These are phyloP conservation scores for Elgonia sp. DNA, from an alignment of 2,888 invertebrate species.

Conservation along the genomic window DNA sequence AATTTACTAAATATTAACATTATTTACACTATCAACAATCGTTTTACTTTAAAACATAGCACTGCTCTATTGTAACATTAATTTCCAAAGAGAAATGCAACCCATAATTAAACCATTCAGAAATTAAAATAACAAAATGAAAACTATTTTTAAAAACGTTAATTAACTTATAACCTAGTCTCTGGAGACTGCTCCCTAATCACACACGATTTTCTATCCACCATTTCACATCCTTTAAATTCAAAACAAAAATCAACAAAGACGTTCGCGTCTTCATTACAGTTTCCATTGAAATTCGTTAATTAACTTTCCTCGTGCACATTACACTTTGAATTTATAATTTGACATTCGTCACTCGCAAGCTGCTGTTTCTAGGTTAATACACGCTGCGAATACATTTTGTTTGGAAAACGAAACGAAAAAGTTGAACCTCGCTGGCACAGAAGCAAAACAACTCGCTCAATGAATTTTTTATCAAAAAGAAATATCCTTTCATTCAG, in stretches of 20 bases:
- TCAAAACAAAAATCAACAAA: background rate
- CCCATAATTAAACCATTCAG: no score
- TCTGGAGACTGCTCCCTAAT: no score
- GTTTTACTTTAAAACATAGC: no score
- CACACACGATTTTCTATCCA: background rate
- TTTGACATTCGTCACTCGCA: constrained; percentile 11
- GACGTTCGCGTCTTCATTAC: background rate
- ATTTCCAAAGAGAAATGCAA: no score
- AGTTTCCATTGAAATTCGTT: constrained; percentile 18
- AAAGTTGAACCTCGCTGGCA: background rate
- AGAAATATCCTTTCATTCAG: background rate
- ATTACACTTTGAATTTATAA: constrained; percentile 33
- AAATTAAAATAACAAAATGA: no score
- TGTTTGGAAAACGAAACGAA: background rate
- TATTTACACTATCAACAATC: no score
- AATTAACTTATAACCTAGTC: no score
- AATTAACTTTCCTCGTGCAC: constrained; percentile 5
- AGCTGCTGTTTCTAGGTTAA: constrained; percentile 6
- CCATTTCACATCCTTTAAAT: constrained; percentile 5
- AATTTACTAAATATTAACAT: no score
- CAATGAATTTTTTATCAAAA: constrained; percentile 24
- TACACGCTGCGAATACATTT: background rate
- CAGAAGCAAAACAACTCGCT: constrained; percentile 20
- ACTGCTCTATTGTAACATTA: no score
- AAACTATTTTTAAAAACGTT: no score